Base-by-base conservation (phyloP, 2,888 invertebrate species). In the Xylophagus ater region DNA sequence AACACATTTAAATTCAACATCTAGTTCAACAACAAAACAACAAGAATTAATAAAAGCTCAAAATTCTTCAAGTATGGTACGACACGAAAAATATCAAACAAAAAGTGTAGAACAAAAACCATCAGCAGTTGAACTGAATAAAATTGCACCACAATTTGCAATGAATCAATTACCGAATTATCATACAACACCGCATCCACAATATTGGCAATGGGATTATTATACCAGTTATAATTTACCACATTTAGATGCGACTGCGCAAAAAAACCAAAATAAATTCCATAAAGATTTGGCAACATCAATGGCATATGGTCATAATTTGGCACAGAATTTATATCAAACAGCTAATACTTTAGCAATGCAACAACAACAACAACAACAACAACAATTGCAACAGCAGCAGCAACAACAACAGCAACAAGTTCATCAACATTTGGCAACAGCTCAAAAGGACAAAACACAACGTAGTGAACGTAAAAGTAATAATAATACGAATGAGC, bases 91-190 rank as follows among this genome's bases (percentile, higher is more conserved):
- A 29, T 44, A 46, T 34, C 45, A 42, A 26, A 25, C 33, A 3
- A 41, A 41, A 29, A 32, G 35, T 10, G 13, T 36, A 4, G 38
- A 41, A 29, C 41, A 41, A 19, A 25, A 47, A 15, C 49, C 59
- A 41, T 15, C 59, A 9, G 50, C 62, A 3, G 54, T 58, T 14
- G 73, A 72, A 33, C 51, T 70, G n/a, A 71, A 70, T 47, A 73
- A 73, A 58, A 67, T 72, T 43, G 63, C 73, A 1, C 68, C 77
- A 0, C 78, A 78, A 50, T 77, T 75, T 50, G 59, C 73, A 2
- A 70, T 72, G 60, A 78, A 78, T 59, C 75, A 78, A 50, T 70
- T 78, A 35, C 76, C 78, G 2, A 79, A 78, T 53, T 79, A 78
- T 52, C 76, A 76, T 52, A 70, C 52, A 5, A 55, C 76, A 32